Evolutionary conservation across 2,113 vertebrate genomes (phyloP), one percentile per base, ranked within the genome.

Genomic region (Dunckerocampus dactyliophorus): DNA sequence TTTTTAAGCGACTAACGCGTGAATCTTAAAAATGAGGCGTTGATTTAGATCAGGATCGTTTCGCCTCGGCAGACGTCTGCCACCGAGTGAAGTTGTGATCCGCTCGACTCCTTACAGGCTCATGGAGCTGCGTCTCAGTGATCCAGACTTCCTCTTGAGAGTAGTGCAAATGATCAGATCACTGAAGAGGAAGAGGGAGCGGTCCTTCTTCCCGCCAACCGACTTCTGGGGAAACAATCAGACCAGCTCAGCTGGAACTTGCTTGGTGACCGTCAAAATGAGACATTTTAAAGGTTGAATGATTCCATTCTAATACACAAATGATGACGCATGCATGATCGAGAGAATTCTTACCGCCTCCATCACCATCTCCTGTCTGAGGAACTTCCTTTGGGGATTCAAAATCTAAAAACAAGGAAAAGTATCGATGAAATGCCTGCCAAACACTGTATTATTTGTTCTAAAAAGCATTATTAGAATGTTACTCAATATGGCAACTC

Each of bases 131-230:
- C 97, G 93, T 21, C 96, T 92, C 48, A 99, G 89, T 3, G 96
- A 98, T n/a, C 97, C 96, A 0, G 95, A 98, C 88, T 99, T 99
- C 83, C 95, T 92, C 77, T 99, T 99, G 71, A 98, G 84, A 0
- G 96, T 98, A 61, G 97, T 99, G 85, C 97, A 99, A 81, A 98
- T 90, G 43, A 99, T 89, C 73, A 99, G 90, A 84, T 99, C 96
- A 2, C 92, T 93, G 92, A 99, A 98, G 63, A 99, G 94, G 88
- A 99, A 99, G 62, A 99, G 93, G 5, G 97, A 99, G 1, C 97
- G 93, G 67, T 99, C 97, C 82, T 98, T 99, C 89, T 97, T 99
- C 56, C 95, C 95, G 0, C 96, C 93, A 0, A 97, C 91, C 0
- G 94, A 92, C 82, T 98, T 99, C 97, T 99, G 87, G 54, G 75